Conservation (phyloP, 2,888 invertebrate species). For the Oxyscelio sp. region DNA sequence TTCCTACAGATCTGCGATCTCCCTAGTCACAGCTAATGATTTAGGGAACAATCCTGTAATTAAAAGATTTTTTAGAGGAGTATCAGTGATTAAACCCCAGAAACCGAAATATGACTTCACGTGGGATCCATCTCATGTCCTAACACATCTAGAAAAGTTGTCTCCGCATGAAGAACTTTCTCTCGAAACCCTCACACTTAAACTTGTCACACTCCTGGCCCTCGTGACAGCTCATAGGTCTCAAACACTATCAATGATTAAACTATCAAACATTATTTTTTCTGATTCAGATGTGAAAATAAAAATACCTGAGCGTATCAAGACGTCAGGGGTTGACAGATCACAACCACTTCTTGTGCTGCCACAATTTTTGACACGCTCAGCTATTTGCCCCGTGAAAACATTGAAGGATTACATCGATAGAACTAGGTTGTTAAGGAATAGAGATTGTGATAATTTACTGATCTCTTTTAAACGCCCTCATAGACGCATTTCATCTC, state of each 20-base stretch:
- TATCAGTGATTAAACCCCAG: slow-evolving; percentile 36
- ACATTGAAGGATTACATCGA: neutral
- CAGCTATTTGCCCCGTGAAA: neutral
- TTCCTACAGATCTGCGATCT: slow-evolving; percentile 33
- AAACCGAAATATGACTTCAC: slow-evolving; percentile 56
- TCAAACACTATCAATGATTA: slow-evolving; percentile 47
- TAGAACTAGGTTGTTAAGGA: neutral
- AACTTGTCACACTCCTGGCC: slow-evolving; percentile 59
- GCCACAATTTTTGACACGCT: neutral
- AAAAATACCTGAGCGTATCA: neutral
- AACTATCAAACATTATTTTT: neutral
- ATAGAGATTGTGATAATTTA: neutral
- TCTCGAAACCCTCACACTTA: slow-evolving; percentile 46
- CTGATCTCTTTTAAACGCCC: too few relatives aligned
- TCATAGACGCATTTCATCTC: too few relatives aligned
- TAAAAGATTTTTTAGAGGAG: slow-evolving; percentile 60
- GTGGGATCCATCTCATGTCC: slow-evolving; percentile 60
- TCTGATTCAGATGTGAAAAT: neutral
- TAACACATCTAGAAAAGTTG: slow-evolving; percentile 30
- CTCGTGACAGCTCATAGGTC: slow-evolving; percentile 61
- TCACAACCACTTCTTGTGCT: neutral
- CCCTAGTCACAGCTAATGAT: slow-evolving; percentile 14
- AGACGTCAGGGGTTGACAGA: neutral
- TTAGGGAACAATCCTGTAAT: slow-evolving; percentile 16
- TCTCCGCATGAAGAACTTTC: slow-evolving; percentile 47